Evolutionary conservation across 2,888 invertebrate genomes (phyloP).

Genomic region (Plebejus anna): DNA sequence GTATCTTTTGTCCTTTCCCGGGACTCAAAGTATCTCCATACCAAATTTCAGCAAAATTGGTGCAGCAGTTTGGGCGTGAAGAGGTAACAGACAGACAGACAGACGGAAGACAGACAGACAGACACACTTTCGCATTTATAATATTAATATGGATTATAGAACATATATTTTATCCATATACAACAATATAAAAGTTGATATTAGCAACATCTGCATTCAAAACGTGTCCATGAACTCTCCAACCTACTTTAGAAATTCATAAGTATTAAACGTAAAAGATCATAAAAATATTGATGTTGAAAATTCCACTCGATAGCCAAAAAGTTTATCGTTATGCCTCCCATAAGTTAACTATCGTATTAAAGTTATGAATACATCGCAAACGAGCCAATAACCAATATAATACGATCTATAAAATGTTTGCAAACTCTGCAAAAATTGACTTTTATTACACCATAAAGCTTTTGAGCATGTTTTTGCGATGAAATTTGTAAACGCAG

Average conservation of each 20-base stretch:
- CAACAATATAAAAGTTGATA: neutral
- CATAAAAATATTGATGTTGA: slow-evolving; percentile 13
- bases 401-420: slow-evolving; percentile 38
- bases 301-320: slow-evolving; percentile 10
- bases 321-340: slow-evolving; percentile 20
- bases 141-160: neutral
- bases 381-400: slow-evolving; percentile 31
- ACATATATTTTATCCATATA: neutral
- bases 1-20: too few species aligned
- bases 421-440: slow-evolving; percentile 46
- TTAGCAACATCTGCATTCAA: neutral
- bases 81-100: too few species aligned
- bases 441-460: slow-evolving; percentile 57
- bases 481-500: slow-evolving; percentile 63
- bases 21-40: too few species aligned
- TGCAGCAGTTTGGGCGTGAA: too few species aligned
- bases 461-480: slow-evolving; percentile 61
- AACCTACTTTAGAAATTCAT: neutral
- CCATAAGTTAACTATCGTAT: slow-evolving; percentile 29
- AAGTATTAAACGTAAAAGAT: neutral
- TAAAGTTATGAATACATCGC: slow-evolving; percentile 31
- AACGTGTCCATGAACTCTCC: neutral
- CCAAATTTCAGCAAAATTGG: too few species aligned
- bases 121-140: too few species aligned
- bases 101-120: too few species aligned